Conservation (phyloP, 2,888 invertebrate species). For the Drepana falcataria region DNA sequence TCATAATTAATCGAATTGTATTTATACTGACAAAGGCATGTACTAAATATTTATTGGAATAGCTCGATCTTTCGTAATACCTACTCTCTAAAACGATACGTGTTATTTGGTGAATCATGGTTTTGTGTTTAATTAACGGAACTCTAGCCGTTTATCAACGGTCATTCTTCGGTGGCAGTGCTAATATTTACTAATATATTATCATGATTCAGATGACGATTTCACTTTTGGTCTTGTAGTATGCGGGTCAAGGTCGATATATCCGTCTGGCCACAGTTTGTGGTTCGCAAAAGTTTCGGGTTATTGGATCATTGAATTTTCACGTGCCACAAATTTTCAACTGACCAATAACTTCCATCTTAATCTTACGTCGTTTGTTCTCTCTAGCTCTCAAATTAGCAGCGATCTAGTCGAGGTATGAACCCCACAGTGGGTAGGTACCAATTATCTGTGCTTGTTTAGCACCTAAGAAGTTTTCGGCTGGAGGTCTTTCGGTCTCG, state of each 20-base stretch:
- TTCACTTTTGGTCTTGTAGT: conserved; percentile 42
- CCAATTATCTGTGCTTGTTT: too few species aligned
- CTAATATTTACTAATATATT: conserved; percentile 30
- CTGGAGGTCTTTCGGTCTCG: too few species aligned
- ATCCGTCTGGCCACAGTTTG: conserved; percentile 30
- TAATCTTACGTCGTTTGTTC: too few species aligned
- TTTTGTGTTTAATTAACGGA: conserved; percentile 5
- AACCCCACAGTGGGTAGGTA: too few species aligned
- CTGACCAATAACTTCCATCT: conserved; percentile 1
- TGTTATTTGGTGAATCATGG: conserved; percentile 7
- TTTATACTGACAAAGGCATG: background rate
- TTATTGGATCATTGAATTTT: conserved; percentile 24
- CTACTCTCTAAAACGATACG: background rate
- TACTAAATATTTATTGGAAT: background rate
- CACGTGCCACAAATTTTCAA: conserved; percentile 4
- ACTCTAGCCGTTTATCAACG: conserved; percentile 1
- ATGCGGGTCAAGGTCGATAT: conserved; percentile 66
- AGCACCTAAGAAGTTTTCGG: too few species aligned
- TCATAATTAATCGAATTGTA: background rate
- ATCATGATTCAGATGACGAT: conserved; percentile 57
- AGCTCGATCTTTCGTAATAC: background rate
- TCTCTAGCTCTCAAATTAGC: too few species aligned
- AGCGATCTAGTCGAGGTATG: too few species aligned
- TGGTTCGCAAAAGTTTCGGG: conserved; percentile 23
- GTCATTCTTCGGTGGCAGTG: conserved; percentile 16